These are phyloP conservation scores for Chelon auratus DNA, from an alignment of 2,797 vertebrate species.

Conservation along the genomic window DNA sequence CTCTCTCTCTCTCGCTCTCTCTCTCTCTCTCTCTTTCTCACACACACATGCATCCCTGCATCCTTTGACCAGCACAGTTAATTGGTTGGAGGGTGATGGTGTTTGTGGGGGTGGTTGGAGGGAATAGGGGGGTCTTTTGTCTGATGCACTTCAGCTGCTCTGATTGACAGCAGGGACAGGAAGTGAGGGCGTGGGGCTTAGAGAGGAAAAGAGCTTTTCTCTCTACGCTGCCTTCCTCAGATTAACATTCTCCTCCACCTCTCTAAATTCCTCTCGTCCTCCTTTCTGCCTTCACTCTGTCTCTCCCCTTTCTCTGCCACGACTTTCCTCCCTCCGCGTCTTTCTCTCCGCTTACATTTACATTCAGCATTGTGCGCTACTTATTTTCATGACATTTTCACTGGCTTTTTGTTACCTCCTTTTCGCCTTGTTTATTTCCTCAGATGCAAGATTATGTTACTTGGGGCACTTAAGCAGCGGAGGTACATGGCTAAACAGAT, in stretches of 20 bases:
- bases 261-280: conserved; percentile 66
- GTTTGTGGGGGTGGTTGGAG: conserved; percentile 30
- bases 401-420: conserved; percentile 31
- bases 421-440: conserved; percentile 48
- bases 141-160: conserved; percentile 65
- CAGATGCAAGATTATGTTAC: conserved; percentile 58
- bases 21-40: conserved; percentile 10
- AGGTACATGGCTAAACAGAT: conserved; percentile 55
- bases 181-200: conserved; percentile 75
- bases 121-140: conserved; percentile 69
- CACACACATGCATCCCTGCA: conserved; percentile 2
- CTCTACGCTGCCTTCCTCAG: conserved; percentile 67
- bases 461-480: conserved; percentile 40
- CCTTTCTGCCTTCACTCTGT: conserved; percentile 17
- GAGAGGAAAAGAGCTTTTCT: conserved; percentile 75
- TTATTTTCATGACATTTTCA: conserved; percentile 44
- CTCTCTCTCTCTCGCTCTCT: conserved; percentile 4
- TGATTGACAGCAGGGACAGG: conserved; percentile 79
- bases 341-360: conserved; percentile 56
- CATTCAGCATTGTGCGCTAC: conserved; percentile 39
- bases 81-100: conserved; percentile 55
- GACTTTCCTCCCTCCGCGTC: conserved; percentile 42
- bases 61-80: conserved; percentile 41
- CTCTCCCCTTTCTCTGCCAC: conserved; percentile 11
- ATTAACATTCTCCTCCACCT: conserved; percentile 81